Evolutionary conservation across 2,113 vertebrate species (phyloP).

Genomic region (Amia ocellicauda): DNA sequence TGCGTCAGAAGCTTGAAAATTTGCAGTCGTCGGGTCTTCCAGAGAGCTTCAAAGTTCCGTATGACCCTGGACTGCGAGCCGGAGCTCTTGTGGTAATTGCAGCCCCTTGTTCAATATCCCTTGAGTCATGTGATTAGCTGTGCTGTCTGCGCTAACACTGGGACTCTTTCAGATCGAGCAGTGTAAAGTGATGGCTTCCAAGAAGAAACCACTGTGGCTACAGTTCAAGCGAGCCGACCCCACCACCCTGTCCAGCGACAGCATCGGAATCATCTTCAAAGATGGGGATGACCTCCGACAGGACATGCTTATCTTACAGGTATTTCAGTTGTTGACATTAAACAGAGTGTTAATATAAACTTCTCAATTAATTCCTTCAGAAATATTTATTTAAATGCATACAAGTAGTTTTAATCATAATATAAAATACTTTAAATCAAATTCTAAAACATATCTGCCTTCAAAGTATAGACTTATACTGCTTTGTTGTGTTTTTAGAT

Average conservation of each 20-base stretch:
- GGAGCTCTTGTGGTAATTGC: conserved; percentile 80
- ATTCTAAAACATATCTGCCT: no score
- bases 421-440: no score
- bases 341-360: background rate
- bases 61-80: conserved; percentile 91
- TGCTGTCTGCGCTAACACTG: rapidly evolving
- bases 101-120: background rate
- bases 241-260: conserved; percentile 86
- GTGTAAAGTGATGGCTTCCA: conserved; percentile 98
- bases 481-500: conserved; percentile 66
- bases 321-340: conserved; percentile 33
- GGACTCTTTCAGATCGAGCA: conserved; percentile 83
- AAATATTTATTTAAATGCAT: no score
- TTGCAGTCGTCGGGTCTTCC: conserved; percentile 82
- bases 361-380: no score
- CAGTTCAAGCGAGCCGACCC: conserved; percentile 92
- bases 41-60: conserved; percentile 86
- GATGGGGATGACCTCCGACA: conserved; percentile 95
- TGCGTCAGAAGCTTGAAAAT: conserved; percentile 90
- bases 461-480: no score
- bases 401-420: no score
- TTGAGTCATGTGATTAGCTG: background rate
- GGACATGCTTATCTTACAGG: conserved; percentile 98
- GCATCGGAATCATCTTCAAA: conserved; percentile 97
- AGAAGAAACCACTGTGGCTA: conserved; percentile 97